A percentile compares a stretch with the other conserved stretches of the same genome.
Evolutionary conservation across 2,797 vertebrate species (phyloP).

Genomic region (Nannoperca australis): DNA sequence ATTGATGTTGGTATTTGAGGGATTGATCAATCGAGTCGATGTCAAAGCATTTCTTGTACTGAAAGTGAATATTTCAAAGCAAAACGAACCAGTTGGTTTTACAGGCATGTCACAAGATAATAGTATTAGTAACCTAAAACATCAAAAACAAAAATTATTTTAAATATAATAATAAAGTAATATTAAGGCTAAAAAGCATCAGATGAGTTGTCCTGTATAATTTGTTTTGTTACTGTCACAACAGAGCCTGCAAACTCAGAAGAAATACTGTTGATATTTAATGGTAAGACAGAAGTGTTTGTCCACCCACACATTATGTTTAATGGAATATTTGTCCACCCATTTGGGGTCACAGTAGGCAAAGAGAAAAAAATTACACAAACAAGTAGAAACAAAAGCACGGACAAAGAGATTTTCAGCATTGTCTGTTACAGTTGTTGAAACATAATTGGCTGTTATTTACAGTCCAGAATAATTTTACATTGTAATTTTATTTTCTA

Average conservation of each 20-base stretch:
- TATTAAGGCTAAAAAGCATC: not conserved
- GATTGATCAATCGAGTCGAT: too few relatives aligned
- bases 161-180: not conserved
- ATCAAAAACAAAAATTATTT: not conserved
- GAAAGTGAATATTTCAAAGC: too few relatives aligned
- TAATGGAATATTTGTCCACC: not conserved
- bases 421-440: not conserved
- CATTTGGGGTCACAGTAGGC: not conserved
- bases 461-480: not conserved
- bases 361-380: not conserved
- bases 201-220: not conserved
- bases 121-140: not conserved
- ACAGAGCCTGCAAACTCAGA: not conserved
- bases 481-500: not conserved
- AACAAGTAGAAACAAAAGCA: not conserved
- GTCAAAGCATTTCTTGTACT: too few relatives aligned
- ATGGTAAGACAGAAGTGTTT: not conserved
- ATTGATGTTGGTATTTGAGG: too few relatives aligned
- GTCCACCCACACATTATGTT: constrained; percentile 13
- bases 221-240: constrained; percentile 11
- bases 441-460: not conserved
- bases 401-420: not conserved
- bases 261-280: constrained; percentile 28
- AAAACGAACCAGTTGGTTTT: not conserved
- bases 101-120: too few relatives aligned